Evolutionary conservation across 2,797 vertebrate genomes (phyloP), one percentile per base, ranked within the genome.

Genomic region (Labroides dimidiatus): DNA sequence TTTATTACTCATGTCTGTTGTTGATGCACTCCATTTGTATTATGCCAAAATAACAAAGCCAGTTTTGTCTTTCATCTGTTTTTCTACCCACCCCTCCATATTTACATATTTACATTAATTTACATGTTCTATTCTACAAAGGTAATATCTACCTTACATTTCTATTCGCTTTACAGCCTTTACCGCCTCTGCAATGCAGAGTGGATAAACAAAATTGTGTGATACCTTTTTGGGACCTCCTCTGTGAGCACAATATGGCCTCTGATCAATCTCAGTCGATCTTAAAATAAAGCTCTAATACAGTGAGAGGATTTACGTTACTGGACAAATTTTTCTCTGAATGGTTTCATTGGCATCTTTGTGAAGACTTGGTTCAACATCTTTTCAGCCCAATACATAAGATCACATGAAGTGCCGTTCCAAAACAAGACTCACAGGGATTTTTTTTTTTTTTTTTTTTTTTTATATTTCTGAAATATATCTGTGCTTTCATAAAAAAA

Each of bases 61-160:
- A 76, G 24, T 5, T 27, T 27, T 27, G 3, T 27, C 30, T 27
- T 44, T 27, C 15, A n/a, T 59, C 30, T 20, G 16, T 80, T 56
- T 47, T 19, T 56, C 19, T 49, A 57, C 55, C 64, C 13, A 12
- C 37, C 37, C 37, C 37, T 45, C 71, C 62, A 59, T 89, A 89
- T 89, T 81, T 88, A 90, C 88, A 91, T 89, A 87, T 90, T 36
- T 82, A 87, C 87, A 91, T 54, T 49, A 0, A 87, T 86, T 85
- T 89, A 89, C 81, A 91, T 27, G 36, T 39, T 66, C 47, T 69
- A n/a, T 72, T 75, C 77, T 84, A 84, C 45, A 80, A 78, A 85
- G 72, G 20, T 53, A 15, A 69, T 23, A 48, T 49, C 57, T 58
- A 59, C 11, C 55, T 2, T 49, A 16, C 64, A 19, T 54, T 20